A percentile compares a stretch with the other conserved stretches of the same genome.
Evolutionary conservation across 2,797 vertebrate species (phyloP).

Genomic region (Prunella strophiata): DNA sequence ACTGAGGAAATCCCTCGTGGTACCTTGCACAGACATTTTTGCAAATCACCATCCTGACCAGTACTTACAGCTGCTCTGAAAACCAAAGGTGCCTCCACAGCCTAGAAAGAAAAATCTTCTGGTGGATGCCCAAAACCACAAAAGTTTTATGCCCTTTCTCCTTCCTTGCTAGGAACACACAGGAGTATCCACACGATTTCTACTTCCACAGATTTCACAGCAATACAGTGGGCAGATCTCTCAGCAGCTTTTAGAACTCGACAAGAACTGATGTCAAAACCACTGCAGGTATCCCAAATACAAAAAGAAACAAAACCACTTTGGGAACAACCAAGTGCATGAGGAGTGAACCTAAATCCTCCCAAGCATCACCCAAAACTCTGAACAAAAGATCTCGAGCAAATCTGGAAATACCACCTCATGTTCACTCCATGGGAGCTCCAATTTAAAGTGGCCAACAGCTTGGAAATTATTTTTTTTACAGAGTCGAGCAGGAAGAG

Average conservation of each 20-base stretch:
- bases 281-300: background rate
- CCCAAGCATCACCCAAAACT: accelerated
- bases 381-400: background rate
- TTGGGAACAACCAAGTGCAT: background rate
- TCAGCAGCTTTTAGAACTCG: background rate
- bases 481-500: background rate
- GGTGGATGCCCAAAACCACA: background rate
- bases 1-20: background rate
- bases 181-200: background rate
- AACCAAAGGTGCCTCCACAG: background rate
- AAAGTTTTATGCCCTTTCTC: background rate
- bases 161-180: background rate
- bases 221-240: background rate
- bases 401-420: background rate
- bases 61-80: background rate
- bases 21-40: background rate
- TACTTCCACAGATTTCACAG: background rate
- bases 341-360: background rate
- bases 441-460: background rate
- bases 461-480: background rate
- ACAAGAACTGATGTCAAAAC: accelerated
- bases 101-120: background rate
- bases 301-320: background rate
- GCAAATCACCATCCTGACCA: background rate
- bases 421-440: background rate